phyloP scores from a whole-genome alignment of 2,797 vertebrate genomes.

The Poeciliopsis gracilis region DNA sequence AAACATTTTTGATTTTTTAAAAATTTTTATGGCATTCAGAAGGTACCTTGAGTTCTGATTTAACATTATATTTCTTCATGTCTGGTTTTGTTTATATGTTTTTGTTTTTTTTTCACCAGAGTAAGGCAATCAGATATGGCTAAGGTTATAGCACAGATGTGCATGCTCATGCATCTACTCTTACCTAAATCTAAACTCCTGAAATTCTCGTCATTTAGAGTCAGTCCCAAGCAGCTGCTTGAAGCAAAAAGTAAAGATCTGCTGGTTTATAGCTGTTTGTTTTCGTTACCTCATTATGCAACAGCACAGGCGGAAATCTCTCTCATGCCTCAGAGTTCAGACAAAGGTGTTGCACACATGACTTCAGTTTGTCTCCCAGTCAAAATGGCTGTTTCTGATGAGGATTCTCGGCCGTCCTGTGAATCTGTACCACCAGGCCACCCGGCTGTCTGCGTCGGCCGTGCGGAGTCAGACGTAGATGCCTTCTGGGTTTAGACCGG shows the following conservation, averaged over 20 bases:
- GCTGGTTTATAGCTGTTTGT: constrained; percentile 34
- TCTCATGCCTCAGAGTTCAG: constrained; percentile 14
- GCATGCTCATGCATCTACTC: constrained; percentile 61
- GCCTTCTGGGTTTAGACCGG: constrained; percentile 94
- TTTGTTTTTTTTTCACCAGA: constrained; percentile 35
- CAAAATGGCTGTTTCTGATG: constrained; percentile 1
- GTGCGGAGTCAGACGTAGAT: constrained; percentile 91
- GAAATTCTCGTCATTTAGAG: constrained; percentile 29
- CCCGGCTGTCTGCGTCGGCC: neutral
- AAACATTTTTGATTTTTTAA: constrained; percentile 22
- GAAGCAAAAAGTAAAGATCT: constrained; percentile 25
- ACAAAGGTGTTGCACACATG: constrained; percentile 21
- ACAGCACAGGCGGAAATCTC: constrained; percentile 5
- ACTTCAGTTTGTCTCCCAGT: constrained; percentile 52
- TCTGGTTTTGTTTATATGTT: constrained; percentile 27
- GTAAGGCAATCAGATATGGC: constrained; percentile 78
- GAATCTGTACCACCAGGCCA: neutral
- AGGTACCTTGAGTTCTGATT: constrained; percentile 57
- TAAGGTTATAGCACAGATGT: constrained; percentile 54
- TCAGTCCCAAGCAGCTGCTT: constrained; percentile 1
- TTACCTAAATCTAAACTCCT: constrained; percentile 24
- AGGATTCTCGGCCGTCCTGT: neutral
- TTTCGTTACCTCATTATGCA: neutral
- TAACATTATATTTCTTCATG: constrained; percentile 34
- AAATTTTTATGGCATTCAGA: constrained; percentile 27